phyloP scores from a whole-genome alignment of 2,797 vertebrate species.

The Botia almorhae region DNA sequence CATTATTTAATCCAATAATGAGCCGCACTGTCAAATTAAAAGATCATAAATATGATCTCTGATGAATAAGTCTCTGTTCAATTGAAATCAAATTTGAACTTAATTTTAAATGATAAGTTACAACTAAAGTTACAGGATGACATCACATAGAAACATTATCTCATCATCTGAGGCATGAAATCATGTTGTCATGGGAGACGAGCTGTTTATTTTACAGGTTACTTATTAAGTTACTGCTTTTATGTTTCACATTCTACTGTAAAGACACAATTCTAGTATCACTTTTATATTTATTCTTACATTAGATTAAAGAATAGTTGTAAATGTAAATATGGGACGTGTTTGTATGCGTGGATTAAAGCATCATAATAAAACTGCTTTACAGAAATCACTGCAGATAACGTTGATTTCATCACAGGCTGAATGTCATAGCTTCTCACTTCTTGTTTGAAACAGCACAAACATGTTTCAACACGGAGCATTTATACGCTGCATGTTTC shows the following conservation, averaged over 20 bases:
- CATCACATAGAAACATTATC: background rate
- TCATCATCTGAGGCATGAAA: background rate
- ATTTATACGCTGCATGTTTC: background rate
- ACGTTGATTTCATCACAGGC: constrained; percentile 1
- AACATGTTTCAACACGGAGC: constrained; percentile 21
- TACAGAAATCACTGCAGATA: background rate
- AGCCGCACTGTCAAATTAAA: background rate
- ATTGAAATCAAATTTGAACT: constrained; percentile 18
- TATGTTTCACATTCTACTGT: background rate
- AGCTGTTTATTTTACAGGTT: background rate
- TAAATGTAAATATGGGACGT: background rate
- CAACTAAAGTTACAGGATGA: background rate
- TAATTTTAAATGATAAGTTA: constrained; percentile 23
- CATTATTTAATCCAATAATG: background rate
- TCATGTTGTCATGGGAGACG: background rate
- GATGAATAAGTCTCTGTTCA: background rate
- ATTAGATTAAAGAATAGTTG: background rate
- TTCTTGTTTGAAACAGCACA: constrained; percentile 37
- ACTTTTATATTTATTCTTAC: background rate
- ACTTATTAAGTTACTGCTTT: constrained; percentile 6
- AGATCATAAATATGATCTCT: constrained; percentile 7
- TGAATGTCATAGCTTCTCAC: background rate
- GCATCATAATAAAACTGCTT: background rate
- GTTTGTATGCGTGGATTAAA: background rate
- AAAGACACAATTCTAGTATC: background rate